Evolutionary conservation across 2,888 invertebrate species (phyloP).

Genomic region (Lathronympha strigana): DNA sequence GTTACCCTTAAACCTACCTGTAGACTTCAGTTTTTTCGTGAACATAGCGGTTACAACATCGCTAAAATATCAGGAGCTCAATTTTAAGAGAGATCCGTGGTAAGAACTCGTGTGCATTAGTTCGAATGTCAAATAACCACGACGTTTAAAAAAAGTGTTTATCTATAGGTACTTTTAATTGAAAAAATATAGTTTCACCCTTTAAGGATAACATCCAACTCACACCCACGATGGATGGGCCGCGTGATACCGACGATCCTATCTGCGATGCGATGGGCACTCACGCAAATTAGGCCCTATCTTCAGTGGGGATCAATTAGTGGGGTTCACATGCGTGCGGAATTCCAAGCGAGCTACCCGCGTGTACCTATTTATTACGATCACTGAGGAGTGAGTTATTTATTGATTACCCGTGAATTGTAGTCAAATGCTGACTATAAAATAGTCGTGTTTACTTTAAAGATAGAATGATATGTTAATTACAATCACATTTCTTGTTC

Average conservation of each 20-base stretch:
- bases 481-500: neutral
- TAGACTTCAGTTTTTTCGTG: too few species aligned
- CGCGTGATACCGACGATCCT: conserved; percentile 36
- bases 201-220: conserved; percentile 17
- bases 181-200: conserved; percentile 15
- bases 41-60: too few species aligned
- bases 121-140: too few species aligned
- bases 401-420: neutral
- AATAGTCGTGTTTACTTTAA: neutral
- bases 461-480: neutral
- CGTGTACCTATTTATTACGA: conserved; percentile 28
- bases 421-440: neutral
- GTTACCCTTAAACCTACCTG: too few species aligned
- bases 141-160: too few species aligned
- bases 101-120: too few species aligned
- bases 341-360: conserved; percentile 33
- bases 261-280: conserved; percentile 54
- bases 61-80: too few species aligned
- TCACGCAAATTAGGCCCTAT: conserved; percentile 67
- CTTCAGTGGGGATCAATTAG: conserved; percentile 54
- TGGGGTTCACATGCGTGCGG: conserved; percentile 36
- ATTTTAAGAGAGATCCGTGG: too few species aligned
- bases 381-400: conserved; percentile 17
- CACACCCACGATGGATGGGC: conserved; percentile 36
- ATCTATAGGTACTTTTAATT: neutral